phyloP scores from a whole-genome alignment of 2,113 vertebrate species.

The Lates calcarifer region DNA sequence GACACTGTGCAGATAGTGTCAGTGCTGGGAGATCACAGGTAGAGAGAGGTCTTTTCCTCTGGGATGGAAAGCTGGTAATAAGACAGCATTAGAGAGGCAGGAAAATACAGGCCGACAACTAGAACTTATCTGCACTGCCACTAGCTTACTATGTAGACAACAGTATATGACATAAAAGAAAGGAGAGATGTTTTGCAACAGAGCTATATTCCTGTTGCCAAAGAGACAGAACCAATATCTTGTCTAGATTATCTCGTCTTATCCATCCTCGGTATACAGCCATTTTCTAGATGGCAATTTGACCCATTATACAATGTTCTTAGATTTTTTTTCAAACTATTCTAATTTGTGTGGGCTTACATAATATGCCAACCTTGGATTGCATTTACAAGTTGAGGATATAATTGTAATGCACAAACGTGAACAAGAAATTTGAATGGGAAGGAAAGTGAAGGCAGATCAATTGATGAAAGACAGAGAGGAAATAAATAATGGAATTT shows the following conservation, averaged over 20 bases:
- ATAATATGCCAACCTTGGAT: conserved; percentile 2
- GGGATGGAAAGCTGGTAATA: conserved; percentile 65
- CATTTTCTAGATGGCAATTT: background rate
- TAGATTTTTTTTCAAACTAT: background rate
- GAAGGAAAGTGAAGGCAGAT: conserved; percentile 33
- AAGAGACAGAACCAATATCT: background rate
- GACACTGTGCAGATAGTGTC: conserved; percentile 73
- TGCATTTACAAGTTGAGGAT: conserved; percentile 14
- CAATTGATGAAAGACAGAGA: background rate
- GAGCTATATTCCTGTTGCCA: conserved; percentile 26
- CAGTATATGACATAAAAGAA: conserved; percentile 38
- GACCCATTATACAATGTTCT: background rate
- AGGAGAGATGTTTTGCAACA: conserved; percentile 30
- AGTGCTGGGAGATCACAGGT: conserved; percentile 74
- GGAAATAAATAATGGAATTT: conserved; percentile 26
- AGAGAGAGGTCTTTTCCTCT: conserved; percentile 66
- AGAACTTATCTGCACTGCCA: conserved; percentile 63
- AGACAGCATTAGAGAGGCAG: conserved; percentile 65
- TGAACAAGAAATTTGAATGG: conserved; percentile 15
- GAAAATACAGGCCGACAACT: conserved; percentile 51
- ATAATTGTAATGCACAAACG: conserved; percentile 7
- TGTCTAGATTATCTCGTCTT: background rate
- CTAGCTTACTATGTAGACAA: conserved; percentile 17
- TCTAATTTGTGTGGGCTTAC: background rate
- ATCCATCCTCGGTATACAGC: background rate